These are phyloP conservation scores for Chrysodeixis includens DNA, from an alignment of 2,888 invertebrate genomes.

Conservation along the genomic window DNA sequence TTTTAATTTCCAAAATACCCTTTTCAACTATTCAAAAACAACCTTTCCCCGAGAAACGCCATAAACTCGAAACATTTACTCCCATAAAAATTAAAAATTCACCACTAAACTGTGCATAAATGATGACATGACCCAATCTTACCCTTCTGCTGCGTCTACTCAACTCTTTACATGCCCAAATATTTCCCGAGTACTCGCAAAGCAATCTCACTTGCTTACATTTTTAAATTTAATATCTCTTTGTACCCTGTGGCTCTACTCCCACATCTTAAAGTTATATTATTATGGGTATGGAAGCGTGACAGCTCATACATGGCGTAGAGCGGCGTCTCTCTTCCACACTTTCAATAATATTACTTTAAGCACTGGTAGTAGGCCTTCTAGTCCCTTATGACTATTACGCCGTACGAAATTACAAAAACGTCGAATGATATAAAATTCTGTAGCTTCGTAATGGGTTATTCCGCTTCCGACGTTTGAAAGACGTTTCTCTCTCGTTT, in stretches of 20 bases:
- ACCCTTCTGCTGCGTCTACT: conserved; percentile 49
- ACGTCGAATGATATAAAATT: conserved; percentile 72
- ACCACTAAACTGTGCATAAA: conserved; percentile 24
- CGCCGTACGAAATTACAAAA: conserved; percentile 74
- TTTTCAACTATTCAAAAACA: background rate
- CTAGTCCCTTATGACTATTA: conserved; percentile 71
- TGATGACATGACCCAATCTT: conserved; percentile 38
- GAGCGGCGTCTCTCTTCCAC: too few species aligned
- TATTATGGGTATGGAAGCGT: too few species aligned
- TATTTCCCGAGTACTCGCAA: conserved; percentile 47
- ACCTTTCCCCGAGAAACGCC: background rate
- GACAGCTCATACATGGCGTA: too few species aligned
- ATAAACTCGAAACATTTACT: background rate
- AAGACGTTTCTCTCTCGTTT: conserved; percentile 27
- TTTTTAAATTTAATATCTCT: conserved; percentile 86
- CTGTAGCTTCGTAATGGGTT: conserved; percentile 61
- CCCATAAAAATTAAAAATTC: conserved; percentile 13
- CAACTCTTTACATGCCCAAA: conserved; percentile 40
- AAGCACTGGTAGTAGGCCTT: too few species aligned
- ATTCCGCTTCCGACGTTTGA: conserved; percentile 40
- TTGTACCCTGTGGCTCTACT: conserved; percentile 73
- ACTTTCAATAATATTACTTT: too few species aligned
- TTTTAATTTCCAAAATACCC: background rate
- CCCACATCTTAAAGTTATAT: too few species aligned
- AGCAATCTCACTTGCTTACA: conserved; percentile 74